These are phyloP conservation scores for Ranitomeya imitator DNA, from an alignment of 2,113 vertebrate species.

Conservation along the genomic window DNA sequence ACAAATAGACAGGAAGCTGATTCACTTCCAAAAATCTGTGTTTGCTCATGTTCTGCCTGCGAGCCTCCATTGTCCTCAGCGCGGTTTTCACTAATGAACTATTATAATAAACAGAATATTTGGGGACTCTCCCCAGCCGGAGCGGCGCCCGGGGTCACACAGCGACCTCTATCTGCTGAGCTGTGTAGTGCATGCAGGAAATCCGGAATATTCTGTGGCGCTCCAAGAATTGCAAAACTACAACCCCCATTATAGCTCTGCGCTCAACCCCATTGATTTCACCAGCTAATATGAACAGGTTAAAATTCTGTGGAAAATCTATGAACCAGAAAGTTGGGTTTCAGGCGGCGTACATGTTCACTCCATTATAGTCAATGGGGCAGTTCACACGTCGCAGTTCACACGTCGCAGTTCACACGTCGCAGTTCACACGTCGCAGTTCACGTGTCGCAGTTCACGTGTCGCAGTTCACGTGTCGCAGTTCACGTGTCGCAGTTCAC, in stretches of 20 bases:
- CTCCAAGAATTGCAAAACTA: background rate
- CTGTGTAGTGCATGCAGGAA: background rate
- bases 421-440: too few species aligned
- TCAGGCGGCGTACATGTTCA: background rate
- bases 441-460: too few species aligned
- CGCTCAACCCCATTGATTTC: background rate
- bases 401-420: too few species aligned
- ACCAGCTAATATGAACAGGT: background rate
- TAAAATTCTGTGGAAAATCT: background rate
- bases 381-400: too few species aligned
- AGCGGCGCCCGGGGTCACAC: background rate
- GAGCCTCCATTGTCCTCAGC: constrained; percentile 18
- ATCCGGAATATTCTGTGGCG: background rate
- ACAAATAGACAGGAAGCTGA: constrained; percentile 44
- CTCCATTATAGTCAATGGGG: too few species aligned
- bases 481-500: too few species aligned
- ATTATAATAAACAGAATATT: constrained; percentile 27
- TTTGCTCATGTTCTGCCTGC: constrained; percentile 44
- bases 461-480: too few species aligned
- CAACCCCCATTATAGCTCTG: background rate
- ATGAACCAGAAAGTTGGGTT: background rate
- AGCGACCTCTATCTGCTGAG: constrained; percentile 8
- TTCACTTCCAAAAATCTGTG: constrained; percentile 27
- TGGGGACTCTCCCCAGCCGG: background rate
- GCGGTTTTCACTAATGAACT: background rate